phyloP scores from a whole-genome alignment of 2,113 vertebrate species.

The Stigmatopora argus region DNA sequence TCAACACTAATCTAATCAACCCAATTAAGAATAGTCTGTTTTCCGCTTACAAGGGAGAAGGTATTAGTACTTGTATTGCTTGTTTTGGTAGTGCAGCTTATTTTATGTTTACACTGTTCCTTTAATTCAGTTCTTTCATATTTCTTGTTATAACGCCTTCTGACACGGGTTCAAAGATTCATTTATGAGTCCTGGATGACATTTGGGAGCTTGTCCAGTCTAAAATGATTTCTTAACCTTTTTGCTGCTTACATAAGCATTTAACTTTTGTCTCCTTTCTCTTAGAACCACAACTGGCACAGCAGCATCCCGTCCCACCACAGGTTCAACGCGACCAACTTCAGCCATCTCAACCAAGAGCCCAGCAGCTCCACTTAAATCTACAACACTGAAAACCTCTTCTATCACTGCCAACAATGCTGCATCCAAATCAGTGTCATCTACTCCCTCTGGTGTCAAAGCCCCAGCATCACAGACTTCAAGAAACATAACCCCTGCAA shows the following conservation, averaged over 20 bases:
- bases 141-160: not conserved
- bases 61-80: not conserved
- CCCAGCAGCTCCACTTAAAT: constrained; percentile 43
- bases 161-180: constrained; percentile 3
- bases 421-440: constrained; percentile 55
- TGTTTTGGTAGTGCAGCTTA: not conserved
- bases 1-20: constrained; percentile 5
- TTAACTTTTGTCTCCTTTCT: not conserved
- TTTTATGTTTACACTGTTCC: constrained; percentile 3
- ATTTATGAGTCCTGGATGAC: constrained; percentile 3
- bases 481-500: constrained; percentile 58
- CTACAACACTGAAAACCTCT: constrained; percentile 57
- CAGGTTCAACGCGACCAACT: constrained; percentile 42
- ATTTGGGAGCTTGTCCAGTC: not conserved
- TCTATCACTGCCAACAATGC: constrained; percentile 46
- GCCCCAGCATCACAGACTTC: constrained; percentile 46
- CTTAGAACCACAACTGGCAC: constrained; percentile 52
- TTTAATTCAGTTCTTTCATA: not conserved
- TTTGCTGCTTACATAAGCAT: not conserved
- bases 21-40: constrained; percentile 2
- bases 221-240: not conserved
- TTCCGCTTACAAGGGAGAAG: not conserved
- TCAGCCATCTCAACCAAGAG: constrained; percentile 37
- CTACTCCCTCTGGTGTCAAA: constrained; percentile 68
- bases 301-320: constrained; percentile 53